phyloP scores from a whole-genome alignment of 92 coral and sea anemone species.

The Epizoanthus rinbou region DNA sequence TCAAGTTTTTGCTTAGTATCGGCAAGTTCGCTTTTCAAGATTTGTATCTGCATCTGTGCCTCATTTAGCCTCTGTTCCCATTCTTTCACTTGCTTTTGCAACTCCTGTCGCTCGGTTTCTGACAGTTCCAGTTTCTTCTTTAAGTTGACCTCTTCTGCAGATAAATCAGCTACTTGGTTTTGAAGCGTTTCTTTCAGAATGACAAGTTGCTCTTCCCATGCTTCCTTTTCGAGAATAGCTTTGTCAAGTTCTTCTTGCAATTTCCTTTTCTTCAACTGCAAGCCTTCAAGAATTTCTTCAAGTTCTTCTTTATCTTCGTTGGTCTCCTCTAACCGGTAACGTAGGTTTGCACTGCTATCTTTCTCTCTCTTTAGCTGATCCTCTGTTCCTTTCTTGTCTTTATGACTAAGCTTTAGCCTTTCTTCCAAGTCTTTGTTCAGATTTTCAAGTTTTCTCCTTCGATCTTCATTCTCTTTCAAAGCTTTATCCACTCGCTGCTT shows the following conservation, averaged over 20 bases:
- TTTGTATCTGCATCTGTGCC: constrained; percentile 23
- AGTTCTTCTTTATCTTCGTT: constrained; percentile 84
- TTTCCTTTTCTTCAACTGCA: constrained; percentile 73
- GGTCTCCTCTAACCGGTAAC: constrained; percentile 57
- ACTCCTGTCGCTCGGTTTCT: constrained; percentile 18
- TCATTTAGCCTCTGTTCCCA: constrained; percentile 42
- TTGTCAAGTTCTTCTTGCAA: constrained; percentile 71
- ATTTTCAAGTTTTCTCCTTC: constrained; percentile 41
- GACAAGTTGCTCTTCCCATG: constrained; percentile 70
- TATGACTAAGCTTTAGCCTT: constrained; percentile 24
- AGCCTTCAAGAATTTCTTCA: constrained; percentile 73
- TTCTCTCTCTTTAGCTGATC: constrained; percentile 54
- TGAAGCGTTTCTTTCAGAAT: constrained; percentile 56
- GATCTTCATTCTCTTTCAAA: constrained; percentile 48
- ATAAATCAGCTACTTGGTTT: constrained; percentile 37
- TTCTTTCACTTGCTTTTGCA: constrained; percentile 46
- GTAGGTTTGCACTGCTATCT: constrained; percentile 51
- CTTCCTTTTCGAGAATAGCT: constrained; percentile 75
- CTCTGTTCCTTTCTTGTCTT: constrained; percentile 34
- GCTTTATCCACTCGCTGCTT: constrained; percentile 37
- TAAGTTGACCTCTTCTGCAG: constrained; percentile 11
- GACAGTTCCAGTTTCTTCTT: constrained; percentile 45
- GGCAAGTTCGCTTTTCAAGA: constrained; percentile 46
- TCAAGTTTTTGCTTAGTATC: constrained; percentile 33
- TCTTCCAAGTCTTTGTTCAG: constrained; percentile 47